Percentiles rank a stretch among this genome's conserved stretches.
These are phyloP conservation scores for Drosophila pseudotalamancana DNA, from an alignment of 2,888 invertebrate species.

Conservation along the genomic window DNA sequence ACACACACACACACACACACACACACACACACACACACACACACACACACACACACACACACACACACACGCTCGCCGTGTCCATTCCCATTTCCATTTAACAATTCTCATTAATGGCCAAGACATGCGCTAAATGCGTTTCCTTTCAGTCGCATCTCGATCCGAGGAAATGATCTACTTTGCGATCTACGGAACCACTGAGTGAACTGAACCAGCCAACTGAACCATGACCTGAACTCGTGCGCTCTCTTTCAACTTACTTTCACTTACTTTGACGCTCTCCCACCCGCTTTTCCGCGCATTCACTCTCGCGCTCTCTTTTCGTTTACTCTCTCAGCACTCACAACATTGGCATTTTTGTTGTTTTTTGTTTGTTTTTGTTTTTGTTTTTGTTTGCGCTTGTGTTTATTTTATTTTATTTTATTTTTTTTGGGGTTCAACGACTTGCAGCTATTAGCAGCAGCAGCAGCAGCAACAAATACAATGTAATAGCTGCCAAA, in stretches of 20 bases:
- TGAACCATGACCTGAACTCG: constrained; percentile 2
- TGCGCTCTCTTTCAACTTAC: neutral
- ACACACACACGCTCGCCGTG: neutral
- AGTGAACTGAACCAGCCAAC: neutral
- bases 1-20: neutral
- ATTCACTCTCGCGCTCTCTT: neutral
- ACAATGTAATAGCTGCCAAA: constrained; percentile 39
- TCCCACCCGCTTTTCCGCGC: too few species aligned
- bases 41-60: neutral
- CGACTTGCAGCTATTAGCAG: constrained; percentile 25
- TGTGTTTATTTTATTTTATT: constrained; percentile 21
- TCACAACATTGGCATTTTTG: neutral
- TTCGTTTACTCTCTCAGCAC: neutral
- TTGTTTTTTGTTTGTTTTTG: constrained; percentile 12
- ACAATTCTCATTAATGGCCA: constrained; percentile 2
- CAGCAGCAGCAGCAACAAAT: constrained; percentile 9
- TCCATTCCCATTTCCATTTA: neutral
- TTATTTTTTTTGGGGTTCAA: constrained; percentile 30
- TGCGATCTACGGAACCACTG: neutral
- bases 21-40: neutral
- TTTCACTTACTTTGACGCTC: neutral
- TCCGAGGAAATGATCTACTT: neutral
- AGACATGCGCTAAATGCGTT: neutral
- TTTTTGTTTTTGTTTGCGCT: neutral
- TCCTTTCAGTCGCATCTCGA: neutral